These are phyloP conservation scores for Eubucco bourcierii DNA, from an alignment of 2,113 vertebrate genomes.

Conservation along the genomic window DNA sequence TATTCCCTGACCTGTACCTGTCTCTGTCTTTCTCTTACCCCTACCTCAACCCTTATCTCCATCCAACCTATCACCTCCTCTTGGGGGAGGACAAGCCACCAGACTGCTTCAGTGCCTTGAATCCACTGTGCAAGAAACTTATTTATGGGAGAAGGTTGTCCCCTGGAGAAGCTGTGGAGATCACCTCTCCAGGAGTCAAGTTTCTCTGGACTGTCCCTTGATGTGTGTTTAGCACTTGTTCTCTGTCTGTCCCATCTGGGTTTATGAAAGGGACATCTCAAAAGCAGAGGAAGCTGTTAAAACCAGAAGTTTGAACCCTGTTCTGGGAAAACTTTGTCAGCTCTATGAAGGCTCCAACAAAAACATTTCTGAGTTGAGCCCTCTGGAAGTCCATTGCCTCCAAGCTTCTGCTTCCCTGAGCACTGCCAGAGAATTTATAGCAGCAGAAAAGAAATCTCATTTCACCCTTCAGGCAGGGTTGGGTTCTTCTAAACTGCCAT, in stretches of 20 bases:
- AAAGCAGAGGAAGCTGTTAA: background rate
- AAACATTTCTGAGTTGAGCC: background rate
- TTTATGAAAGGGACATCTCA: background rate
- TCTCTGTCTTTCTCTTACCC: background rate
- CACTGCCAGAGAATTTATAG: background rate
- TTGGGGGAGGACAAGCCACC: fast-evolving
- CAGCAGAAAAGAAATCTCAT: background rate
- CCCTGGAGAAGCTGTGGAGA: background rate
- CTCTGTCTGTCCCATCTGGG: background rate
- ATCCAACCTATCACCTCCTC: background rate
- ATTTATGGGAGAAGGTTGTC: background rate
- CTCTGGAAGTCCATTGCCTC: background rate
- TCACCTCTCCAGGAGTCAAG: fast-evolving
- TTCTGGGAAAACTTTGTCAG: background rate
- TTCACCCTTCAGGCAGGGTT: background rate
- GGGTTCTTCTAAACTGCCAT: background rate
- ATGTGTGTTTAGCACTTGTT: background rate
- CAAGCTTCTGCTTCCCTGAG: background rate
- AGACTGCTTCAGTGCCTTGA: background rate
- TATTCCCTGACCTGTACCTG: background rate
- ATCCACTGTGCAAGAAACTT: background rate
- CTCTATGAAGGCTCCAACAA: background rate
- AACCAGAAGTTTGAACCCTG: background rate
- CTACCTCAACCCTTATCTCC: background rate
- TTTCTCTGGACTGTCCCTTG: background rate